These are phyloP conservation scores for Macrotrachela quadricornifera DNA, from an alignment of 1,140 invertebrate genomes.

Conservation along the genomic window DNA sequence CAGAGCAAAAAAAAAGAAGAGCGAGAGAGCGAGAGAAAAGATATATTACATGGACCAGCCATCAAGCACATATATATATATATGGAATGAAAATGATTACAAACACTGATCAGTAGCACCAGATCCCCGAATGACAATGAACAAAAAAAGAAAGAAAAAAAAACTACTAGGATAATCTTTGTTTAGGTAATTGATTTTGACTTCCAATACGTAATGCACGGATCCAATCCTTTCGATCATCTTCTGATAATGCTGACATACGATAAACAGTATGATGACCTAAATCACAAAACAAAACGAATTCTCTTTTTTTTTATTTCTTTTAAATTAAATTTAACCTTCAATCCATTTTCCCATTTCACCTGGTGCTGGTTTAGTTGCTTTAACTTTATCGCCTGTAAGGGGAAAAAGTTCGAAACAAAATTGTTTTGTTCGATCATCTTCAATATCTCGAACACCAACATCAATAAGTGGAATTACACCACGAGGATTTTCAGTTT, in stretches of 20 bases:
- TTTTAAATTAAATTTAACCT: no score
- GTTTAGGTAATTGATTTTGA: background rate
- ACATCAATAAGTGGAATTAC: conserved; percentile 68
- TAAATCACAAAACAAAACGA: conserved; percentile 3
- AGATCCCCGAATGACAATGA: background rate
- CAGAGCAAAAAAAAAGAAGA: no score
- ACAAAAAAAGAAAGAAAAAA: background rate
- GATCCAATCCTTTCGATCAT: conserved; percentile 93
- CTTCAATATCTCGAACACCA: conserved; percentile 47
- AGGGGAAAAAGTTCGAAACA: conserved; percentile 82
- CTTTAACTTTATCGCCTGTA: conserved; percentile 63
- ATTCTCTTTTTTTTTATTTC: no score
- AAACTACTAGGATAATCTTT: background rate
- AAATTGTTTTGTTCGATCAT: conserved; percentile 66
- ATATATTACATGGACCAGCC: background rate
- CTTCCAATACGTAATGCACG: background rate
- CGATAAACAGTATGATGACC: conserved; percentile 72
- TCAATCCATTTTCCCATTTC: conserved; percentile 59
- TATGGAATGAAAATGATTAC: no score
- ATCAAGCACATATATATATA: no score
- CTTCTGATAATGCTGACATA: conserved; percentile 79
- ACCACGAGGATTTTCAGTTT: conserved; percentile 86
- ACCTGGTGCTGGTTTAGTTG: conserved; percentile 92
- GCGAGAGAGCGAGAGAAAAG: background rate
- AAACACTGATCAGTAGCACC: background rate